Evolutionary conservation across 1,140 invertebrate genomes (phyloP).

Genomic region (Dendroctonus valens): DNA sequence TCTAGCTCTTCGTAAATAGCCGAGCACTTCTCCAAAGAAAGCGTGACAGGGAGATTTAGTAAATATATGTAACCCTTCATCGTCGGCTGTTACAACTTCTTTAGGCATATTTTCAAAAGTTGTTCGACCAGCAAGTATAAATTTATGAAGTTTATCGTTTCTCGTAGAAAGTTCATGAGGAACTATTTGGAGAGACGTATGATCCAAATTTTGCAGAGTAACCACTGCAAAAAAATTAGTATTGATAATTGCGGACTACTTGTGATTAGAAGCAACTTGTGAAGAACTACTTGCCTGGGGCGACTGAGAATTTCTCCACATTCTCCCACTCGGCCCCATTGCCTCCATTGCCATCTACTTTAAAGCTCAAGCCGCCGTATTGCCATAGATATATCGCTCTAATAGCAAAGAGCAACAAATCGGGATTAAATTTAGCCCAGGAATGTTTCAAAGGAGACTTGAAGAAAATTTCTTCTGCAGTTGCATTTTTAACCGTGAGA

Average conservation of each 20-base stretch:
- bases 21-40: constrained; percentile 48
- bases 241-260: no score
- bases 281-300: no score
- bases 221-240: no score
- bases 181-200: no score
- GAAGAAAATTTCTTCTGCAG: constrained; percentile 36
- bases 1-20: constrained; percentile 36
- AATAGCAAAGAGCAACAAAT: constrained; percentile 39
- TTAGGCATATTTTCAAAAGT: constrained; percentile 36
- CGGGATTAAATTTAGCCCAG: constrained; percentile 37
- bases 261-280: no score
- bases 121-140: constrained; percentile 27
- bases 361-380: constrained; percentile 43
- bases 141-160: constrained; percentile 27
- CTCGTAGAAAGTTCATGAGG: no score
- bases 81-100: constrained; percentile 44
- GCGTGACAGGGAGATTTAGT: constrained; percentile 49
- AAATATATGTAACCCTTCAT: constrained; percentile 47
- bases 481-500: constrained; percentile 35
- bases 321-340: not conserved
- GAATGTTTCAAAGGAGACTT: constrained; percentile 35
- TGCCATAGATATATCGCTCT: constrained; percentile 44
- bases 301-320: constrained; percentile 5
- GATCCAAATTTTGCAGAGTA: no score
- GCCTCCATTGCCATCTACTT: constrained; percentile 25